Conservation (phyloP, 2,888 invertebrate species). For the Apodemia mormo region DNA sequence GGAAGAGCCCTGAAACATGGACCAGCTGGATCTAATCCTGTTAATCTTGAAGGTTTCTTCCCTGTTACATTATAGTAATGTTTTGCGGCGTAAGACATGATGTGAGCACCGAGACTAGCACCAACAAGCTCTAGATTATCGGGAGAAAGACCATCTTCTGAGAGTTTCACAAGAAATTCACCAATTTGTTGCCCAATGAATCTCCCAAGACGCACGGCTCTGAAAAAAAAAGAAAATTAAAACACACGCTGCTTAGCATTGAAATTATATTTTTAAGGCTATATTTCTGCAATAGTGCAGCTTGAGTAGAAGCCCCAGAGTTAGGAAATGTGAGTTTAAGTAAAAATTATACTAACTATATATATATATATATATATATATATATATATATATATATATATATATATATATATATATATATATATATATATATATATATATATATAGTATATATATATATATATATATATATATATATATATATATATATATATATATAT, state of each 20-base stretch:
- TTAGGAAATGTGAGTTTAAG: too few species aligned
- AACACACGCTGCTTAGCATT: not conserved
- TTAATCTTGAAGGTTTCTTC: constrained; percentile 57
- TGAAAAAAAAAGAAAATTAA: constrained; percentile 46
- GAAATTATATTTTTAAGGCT: too few species aligned
- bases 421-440: too few species aligned
- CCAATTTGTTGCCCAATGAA: constrained; percentile 62
- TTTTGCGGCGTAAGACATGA: constrained; percentile 58
- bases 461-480: too few species aligned
- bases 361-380: too few species aligned
- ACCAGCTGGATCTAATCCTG: constrained; percentile 70
- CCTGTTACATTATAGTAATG: constrained; percentile 61
- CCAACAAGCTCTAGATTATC: constrained; percentile 65
- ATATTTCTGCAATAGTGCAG: too few species aligned
- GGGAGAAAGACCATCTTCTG: constrained; percentile 52
- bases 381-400: too few species aligned
- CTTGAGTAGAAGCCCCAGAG: too few species aligned
- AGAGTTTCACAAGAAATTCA: constrained; percentile 58
- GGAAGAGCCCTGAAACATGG: constrained; percentile 64
- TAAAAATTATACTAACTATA: too few species aligned
- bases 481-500: too few species aligned
- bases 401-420: too few species aligned
- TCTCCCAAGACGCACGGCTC: constrained; percentile 61
- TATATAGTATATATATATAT: too few species aligned
- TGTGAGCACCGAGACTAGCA: constrained; percentile 65